Evolutionary conservation across 2,113 vertebrate genomes (phyloP), one percentile per base, ranked within the genome.

Genomic region (Gnathochromis pfefferi): DNA sequence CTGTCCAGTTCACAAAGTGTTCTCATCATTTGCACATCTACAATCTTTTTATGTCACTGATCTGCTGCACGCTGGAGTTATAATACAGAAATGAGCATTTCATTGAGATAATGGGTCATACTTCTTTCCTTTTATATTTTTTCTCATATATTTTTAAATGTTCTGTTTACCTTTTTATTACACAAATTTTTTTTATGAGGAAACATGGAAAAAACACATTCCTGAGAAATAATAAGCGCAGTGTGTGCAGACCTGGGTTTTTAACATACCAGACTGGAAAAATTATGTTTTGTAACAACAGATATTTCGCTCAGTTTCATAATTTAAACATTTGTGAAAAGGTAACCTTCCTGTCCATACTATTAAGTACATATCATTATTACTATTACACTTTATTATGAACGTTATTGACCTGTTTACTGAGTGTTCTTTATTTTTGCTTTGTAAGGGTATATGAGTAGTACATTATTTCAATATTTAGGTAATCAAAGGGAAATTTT

Each of bases 101-200:
- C 63, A 2, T 65, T 0, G 10, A 63, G 0, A 11, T 63, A 63
- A 63, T 11, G 58, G 1, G 17, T 17, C 1, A 19, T 7, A 19
- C 28, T 35, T 33, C 3, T 19, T 63, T 63, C 0, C 9, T 33
- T 35, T 35, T 63, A 63, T 35, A 63, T 63, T 12, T 63, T 58
- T 63, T 12, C 31, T 35, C 0, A 19, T 35, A 63, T 35, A 63
- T 35, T 5, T 63, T 35, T 5, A n/a, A n/a, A 35, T 35, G 2
- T 63, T 35, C 58, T 12, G 9, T 35, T 63, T 63, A 11, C 2
- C 58, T n/a, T 63, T 63, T 63, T 63, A 63, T 35, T 4, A 5
- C 31, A 35, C 9, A 19, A 1, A 0, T 5, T 57, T 0, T 0
- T 28, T 58, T 58, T 58, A 58, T 31, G 9, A 19, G 58, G 26